These are phyloP conservation scores for Phrynosoma platyrhinos DNA, from an alignment of 2,113 vertebrate genomes.

Conservation along the genomic window DNA sequence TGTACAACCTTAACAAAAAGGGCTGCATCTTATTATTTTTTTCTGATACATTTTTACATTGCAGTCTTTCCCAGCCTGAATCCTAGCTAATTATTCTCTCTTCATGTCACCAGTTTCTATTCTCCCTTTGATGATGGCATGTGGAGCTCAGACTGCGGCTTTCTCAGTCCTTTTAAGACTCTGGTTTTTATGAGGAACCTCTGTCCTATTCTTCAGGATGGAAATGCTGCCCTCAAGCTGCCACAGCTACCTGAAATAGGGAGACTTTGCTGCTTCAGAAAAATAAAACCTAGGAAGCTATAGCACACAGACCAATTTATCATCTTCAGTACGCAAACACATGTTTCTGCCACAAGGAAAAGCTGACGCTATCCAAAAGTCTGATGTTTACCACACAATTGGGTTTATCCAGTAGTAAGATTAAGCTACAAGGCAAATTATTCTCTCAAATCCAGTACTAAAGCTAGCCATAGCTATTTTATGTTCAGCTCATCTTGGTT, in stretches of 20 bases:
- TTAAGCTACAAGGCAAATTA: constrained; percentile 30
- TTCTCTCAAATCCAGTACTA: constrained; percentile 34
- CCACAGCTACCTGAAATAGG: constrained; percentile 68
- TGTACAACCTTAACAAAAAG: background rate
- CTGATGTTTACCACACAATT: constrained; percentile 35
- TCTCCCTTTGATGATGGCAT: constrained; percentile 59
- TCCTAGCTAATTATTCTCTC: constrained; percentile 12
- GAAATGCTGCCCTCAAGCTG: constrained; percentile 76
- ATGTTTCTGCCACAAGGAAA: constrained; percentile 58
- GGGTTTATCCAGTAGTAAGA: constrained; percentile 46
- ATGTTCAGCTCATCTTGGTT: background rate
- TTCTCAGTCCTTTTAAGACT: constrained; percentile 69
- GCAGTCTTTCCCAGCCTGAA: constrained; percentile 30
- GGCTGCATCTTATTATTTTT: constrained; percentile 14
- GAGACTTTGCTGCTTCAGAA: constrained; percentile 69
- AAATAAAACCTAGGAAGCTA: constrained; percentile 52
- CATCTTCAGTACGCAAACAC: constrained; percentile 60
- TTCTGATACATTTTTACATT: background rate
- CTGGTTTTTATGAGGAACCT: constrained; percentile 75
- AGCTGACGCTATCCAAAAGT: constrained; percentile 50
- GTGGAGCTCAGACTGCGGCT: constrained; percentile 51
- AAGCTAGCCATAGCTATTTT: background rate
- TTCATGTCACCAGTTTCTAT: constrained; percentile 56
- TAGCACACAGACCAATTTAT: constrained; percentile 70
- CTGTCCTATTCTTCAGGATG: constrained; percentile 71